Percentiles rank a stretch among this genome's conserved stretches.
These are phyloP conservation scores for Manis pentadactyla DNA, from an alignment of 2,797 vertebrate genomes.

Conservation along the genomic window DNA sequence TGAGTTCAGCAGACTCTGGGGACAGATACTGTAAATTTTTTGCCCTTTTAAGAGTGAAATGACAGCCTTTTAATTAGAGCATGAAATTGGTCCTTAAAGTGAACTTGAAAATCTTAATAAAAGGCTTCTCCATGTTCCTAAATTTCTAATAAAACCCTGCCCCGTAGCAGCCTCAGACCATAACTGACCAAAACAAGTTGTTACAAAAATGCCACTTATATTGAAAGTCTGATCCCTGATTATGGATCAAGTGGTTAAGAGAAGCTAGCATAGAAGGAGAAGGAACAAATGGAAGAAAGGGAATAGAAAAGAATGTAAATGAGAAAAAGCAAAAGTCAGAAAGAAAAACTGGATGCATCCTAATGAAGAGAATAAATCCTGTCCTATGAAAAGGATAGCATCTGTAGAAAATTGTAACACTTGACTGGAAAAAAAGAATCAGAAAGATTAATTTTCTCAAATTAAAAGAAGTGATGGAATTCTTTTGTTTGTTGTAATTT, in stretches of 20 bases:
- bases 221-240: neutral
- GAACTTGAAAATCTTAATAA: slow-evolving; percentile 61
- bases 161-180: neutral
- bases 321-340: neutral
- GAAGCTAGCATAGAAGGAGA: neutral
- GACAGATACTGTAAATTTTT: slow-evolving; percentile 39
- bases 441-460: neutral
- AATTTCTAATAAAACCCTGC: slow-evolving; percentile 26
- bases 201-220: neutral
- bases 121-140: neutral
- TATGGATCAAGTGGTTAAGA: neutral
- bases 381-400: neutral
- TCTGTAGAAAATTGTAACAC: neutral
- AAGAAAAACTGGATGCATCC: neutral
- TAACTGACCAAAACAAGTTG: neutral
- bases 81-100: slow-evolving; percentile 54
- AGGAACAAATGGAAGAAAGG: neutral
- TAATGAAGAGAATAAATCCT: neutral
- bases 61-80: slow-evolving; percentile 23
- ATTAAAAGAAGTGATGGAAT: neutral
- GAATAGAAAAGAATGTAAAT: neutral
- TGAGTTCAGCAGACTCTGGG: neutral
- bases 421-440: neutral
- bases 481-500: slow-evolving; percentile 5
- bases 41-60: slow-evolving; percentile 14